Evolutionary conservation across 2,888 invertebrate genomes (phyloP).

Genomic region (Polietes domitor): DNA sequence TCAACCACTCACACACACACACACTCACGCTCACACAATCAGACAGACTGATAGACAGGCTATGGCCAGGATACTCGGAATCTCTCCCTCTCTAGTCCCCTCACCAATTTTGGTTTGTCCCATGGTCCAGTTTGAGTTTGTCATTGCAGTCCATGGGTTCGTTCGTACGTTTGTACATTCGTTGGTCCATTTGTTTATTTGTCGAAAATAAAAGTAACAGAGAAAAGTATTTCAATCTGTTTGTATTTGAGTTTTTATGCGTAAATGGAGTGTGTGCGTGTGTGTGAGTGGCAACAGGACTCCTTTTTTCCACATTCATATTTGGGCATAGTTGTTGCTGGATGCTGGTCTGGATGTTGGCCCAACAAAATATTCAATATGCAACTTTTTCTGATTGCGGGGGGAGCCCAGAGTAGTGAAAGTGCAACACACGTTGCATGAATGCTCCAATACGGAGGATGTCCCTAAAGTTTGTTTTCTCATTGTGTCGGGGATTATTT

Average conservation of each 20-base stretch:
- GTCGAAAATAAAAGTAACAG: constrained; percentile 52
- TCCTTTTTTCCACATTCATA: not conserved
- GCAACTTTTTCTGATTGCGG: not conserved
- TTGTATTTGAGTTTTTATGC: constrained; percentile 63
- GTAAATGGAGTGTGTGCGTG: constrained; percentile 37
- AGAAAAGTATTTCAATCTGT: constrained; percentile 63
- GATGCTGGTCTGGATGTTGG: not conserved
- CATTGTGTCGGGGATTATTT: too few relatives aligned
- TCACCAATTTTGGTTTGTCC: too few relatives aligned
- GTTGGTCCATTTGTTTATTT: constrained; percentile 55
- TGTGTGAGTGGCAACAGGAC: not conserved
- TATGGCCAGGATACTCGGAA: not conserved
- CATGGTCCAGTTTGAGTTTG: constrained; percentile 18
- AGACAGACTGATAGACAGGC: not conserved
- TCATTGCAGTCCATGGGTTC: constrained; percentile 26
- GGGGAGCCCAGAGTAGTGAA: constrained; percentile 12
- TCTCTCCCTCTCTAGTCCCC: not conserved
- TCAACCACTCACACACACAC: not conserved
- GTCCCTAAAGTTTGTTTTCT: not conserved
- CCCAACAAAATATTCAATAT: constrained; percentile 12
- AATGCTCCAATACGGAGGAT: not conserved
- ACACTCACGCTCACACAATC: not conserved
- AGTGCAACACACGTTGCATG: constrained; percentile 24
- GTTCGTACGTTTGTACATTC: not conserved
- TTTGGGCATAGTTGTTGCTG: not conserved